Evolutionary conservation across 1,140 invertebrate species (phyloP).

Genomic region (Campoletis sonorensis): DNA sequence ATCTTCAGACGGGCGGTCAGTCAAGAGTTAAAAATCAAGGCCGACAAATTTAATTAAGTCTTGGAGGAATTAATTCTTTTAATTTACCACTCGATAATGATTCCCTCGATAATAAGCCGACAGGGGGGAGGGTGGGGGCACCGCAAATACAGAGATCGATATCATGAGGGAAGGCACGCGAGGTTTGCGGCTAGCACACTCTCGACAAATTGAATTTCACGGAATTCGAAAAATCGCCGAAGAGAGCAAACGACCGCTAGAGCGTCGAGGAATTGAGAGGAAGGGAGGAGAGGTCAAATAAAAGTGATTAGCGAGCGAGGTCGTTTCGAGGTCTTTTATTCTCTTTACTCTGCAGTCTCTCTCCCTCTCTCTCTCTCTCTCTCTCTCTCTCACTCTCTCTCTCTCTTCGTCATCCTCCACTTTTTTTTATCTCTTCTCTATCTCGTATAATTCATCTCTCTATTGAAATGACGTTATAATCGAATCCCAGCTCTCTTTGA

Average conservation of each 20-base stretch:
- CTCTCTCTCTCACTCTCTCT: neutral
- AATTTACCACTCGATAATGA: too few relatives aligned
- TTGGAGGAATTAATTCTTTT: too few relatives aligned
- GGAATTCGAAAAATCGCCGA: neutral
- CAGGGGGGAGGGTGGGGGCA: too few relatives aligned
- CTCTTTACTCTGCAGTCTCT: slow-evolving; percentile 3
- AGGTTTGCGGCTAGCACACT: slow-evolving; percentile 24
- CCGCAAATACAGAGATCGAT: neutral
- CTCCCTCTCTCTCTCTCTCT: neutral
- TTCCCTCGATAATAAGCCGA: too few relatives aligned
- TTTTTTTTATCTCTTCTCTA: neutral
- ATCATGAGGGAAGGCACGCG: neutral
- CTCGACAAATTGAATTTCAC: slow-evolving; percentile 31
- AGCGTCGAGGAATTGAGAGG: neutral
- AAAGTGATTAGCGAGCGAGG: slow-evolving; percentile 30
- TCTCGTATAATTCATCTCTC: slow-evolving; percentile 25
- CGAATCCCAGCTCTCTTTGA: slow-evolving; percentile 30
- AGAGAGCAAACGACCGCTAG: slow-evolving; percentile 17
- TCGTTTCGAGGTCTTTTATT: slow-evolving; percentile 13
- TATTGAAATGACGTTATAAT: slow-evolving; percentile 38
- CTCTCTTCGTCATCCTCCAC: neutral
- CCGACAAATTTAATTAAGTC: too few relatives aligned
- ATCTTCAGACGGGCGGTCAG: too few relatives aligned
- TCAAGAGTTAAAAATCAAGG: too few relatives aligned
- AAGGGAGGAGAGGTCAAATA: neutral